Evolutionary conservation across 2,797 vertebrate genomes (phyloP).

Genomic region (Oceanodroma leucorhoa): DNA sequence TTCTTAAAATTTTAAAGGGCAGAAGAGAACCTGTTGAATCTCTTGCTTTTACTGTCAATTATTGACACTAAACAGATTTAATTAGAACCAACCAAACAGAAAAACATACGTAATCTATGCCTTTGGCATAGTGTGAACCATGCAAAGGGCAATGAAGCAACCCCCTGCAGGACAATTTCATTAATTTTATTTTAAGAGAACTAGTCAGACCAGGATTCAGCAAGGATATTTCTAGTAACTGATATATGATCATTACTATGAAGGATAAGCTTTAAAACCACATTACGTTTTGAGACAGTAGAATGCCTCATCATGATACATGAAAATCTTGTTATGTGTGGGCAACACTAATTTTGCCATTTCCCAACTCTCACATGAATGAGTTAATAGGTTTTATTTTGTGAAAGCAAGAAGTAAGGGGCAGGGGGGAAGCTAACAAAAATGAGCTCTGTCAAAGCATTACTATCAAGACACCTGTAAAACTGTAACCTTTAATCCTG

Average conservation of each 20-base stretch:
- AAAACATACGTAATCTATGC: neutral
- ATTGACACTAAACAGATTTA: neutral
- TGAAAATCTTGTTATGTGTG: neutral
- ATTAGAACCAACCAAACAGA: neutral
- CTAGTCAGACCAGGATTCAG: neutral
- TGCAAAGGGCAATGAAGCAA: neutral
- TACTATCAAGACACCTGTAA: neutral
- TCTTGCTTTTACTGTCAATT: neutral
- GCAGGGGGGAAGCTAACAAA: neutral
- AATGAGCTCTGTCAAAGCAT: neutral
- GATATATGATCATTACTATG: neutral
- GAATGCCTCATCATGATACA: neutral
- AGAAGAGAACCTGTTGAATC: neutral
- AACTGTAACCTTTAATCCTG: neutral
- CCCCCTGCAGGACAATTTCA: accelerated
- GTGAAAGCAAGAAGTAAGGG: neutral
- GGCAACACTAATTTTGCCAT: neutral
- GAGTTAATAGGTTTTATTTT: neutral
- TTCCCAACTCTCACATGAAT: neutral
- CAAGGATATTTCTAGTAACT: neutral
- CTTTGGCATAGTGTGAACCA: neutral
- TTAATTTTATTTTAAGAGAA: neutral
- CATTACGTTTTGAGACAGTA: neutral
- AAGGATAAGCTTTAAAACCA: neutral
- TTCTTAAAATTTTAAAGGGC: neutral